Base-by-base conservation (phyloP, 1,140 invertebrate genomes). In the Ostrea denselamellosa region DNA sequence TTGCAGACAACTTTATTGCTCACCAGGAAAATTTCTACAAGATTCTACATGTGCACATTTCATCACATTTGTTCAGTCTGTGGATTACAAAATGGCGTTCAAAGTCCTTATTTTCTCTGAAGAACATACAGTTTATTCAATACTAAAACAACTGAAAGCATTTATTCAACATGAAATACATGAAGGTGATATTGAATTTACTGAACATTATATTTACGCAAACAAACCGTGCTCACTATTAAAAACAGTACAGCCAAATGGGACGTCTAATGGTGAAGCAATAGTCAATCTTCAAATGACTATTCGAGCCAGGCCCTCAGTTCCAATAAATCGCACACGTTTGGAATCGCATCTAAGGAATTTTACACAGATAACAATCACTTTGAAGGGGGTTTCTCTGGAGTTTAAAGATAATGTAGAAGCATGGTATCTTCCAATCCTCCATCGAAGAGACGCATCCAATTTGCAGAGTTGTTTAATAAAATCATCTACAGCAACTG, bases 1-100 rank as follows among this genome's bases (percentile, higher is more conserved):
- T 17, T 86, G 86, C 28, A 71, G 86, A 10, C 34, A 81, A 7
- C 10, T 82, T 0, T 28, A 19, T 2, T 86, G 86, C n/a, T 86
- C 44, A 28, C n/a, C 25, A 19, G 86, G 86, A 34, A 86, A 86
- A 71, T 0, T 22, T 56, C 25, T 25, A 10, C 9, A n/a, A 12
- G 34, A 81, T 82, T 25, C 14, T 34, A 7, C n/a, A 34, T 86
- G 86, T 22, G 14, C 8, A 8, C 22, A 28, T 14, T 34, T 86
- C 19, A 17, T 86, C 3, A 25, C 62, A 34, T 9, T 25, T 22
- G 54, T 19, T 51, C 34, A 17, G 51, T 7, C 51, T 34, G n/a
- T 52, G 82, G 8, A 22, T n/a, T 83, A 83, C 19, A 25, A 2
- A 51, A 52, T 83, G 82, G 82, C 82, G 14, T n/a, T 53, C 52